Evolutionary conservation across 2,113 vertebrate genomes (phyloP).

Genomic region (Tor tambroides): DNA sequence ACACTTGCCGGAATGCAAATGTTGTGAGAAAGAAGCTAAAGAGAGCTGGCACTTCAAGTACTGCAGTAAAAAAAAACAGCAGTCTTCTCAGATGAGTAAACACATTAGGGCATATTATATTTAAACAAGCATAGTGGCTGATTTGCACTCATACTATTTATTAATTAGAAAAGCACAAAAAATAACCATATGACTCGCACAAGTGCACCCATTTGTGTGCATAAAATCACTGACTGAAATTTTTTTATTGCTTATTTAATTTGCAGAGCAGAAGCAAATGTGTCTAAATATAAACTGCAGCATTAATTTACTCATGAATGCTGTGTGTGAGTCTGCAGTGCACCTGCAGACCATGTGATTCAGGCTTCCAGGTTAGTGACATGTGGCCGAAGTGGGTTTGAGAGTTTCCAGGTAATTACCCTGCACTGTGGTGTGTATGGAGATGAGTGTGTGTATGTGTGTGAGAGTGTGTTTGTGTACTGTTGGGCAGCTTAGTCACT

Average conservation of each 20-base stretch:
- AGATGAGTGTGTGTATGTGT: slow-evolving; percentile 11
- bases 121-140: not conserved
- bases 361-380: slow-evolving; percentile 34
- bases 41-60: not conserved
- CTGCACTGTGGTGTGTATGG: slow-evolving; percentile 31
- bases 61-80: not conserved
- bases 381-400: slow-evolving; percentile 10
- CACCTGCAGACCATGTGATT: slow-evolving; percentile 12
- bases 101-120: not conserved
- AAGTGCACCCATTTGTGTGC: not conserved
- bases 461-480: slow-evolving; percentile 35
- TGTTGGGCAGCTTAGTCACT: slow-evolving; percentile 25
- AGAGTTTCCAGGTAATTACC: slow-evolving; percentile 52
- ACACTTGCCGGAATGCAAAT: not conserved
- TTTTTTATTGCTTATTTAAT: not conserved
- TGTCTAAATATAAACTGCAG: not conserved
- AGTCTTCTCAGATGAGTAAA: slow-evolving; percentile 4
- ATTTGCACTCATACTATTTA: slow-evolving; percentile 7
- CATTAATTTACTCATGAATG: not conserved
- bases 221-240: not conserved
- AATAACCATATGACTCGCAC: not conserved
- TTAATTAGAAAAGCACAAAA: slow-evolving; percentile 22
- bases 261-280: not conserved
- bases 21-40: not conserved
- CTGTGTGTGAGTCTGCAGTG: not conserved